phyloP scores from a whole-genome alignment of 1,140 invertebrate species.

The Drosophila prosaltans region DNA sequence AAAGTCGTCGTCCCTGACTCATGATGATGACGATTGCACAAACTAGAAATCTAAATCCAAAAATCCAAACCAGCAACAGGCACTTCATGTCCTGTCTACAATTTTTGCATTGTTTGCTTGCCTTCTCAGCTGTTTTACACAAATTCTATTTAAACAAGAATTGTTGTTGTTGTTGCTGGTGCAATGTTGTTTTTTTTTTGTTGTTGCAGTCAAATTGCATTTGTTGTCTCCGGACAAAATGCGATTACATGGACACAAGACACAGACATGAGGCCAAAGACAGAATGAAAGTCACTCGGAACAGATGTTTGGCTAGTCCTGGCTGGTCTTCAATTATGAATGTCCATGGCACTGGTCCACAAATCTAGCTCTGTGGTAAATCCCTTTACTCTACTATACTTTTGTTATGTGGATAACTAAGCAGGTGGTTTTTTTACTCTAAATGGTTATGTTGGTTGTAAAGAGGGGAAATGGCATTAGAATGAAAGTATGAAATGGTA shows the following conservation, averaged over 20 bases:
- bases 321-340: slow-evolving; percentile 27
- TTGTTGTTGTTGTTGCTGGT: slow-evolving; percentile 12
- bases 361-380: slow-evolving; percentile 48
- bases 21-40: background rate
- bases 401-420: slow-evolving; percentile 16
- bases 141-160: slow-evolving; percentile 17
- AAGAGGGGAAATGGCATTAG: background rate
- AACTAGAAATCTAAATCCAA: slow-evolving; percentile 36
- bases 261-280: slow-evolving; percentile 22
- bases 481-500: background rate
- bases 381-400: slow-evolving; percentile 23
- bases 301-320: slow-evolving; percentile 35
- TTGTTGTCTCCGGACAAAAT: slow-evolving; percentile 56
- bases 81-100: slow-evolving; percentile 38
- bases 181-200: slow-evolving; percentile 11
- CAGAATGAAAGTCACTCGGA: slow-evolving; percentile 23
- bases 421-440: slow-evolving; percentile 35
- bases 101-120: slow-evolving; percentile 57
- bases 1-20: slow-evolving; percentile 14
- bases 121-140: slow-evolving; percentile 1
- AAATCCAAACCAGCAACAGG: slow-evolving; percentile 41
- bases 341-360: slow-evolving; percentile 32
- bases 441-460: background rate
- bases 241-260: slow-evolving; percentile 64
- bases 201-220: slow-evolving; percentile 62